These are phyloP conservation scores for Rhincodon typus DNA, from an alignment of 2,797 vertebrate species.

Conservation along the genomic window DNA sequence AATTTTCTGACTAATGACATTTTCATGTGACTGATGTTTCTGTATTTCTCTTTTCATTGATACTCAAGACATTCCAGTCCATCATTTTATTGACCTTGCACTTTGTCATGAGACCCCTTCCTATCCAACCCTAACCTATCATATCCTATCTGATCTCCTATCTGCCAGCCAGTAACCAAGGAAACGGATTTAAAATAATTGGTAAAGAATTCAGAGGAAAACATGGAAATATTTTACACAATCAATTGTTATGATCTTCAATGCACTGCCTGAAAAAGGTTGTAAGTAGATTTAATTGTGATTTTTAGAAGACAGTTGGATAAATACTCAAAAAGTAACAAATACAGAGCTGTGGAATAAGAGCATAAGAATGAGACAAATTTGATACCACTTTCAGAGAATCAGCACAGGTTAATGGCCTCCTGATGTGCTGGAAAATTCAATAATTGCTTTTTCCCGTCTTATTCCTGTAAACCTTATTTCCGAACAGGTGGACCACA, in stretches of 20 bases:
- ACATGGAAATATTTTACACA: neutral
- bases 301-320: neutral
- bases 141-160: neutral
- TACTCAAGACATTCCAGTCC: neutral
- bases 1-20: neutral
- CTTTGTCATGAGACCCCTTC: neutral
- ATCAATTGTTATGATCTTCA: neutral
- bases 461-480: neutral
- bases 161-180: neutral
- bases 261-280: neutral
- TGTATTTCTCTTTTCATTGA: neutral
- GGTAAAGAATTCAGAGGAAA: neutral
- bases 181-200: neutral
- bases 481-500: neutral
- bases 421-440: neutral
- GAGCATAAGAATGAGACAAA: neutral
- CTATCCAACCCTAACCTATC: too few species aligned
- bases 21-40: neutral
- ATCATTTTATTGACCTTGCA: neutral
- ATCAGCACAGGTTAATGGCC: neutral
- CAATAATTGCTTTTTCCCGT: neutral
- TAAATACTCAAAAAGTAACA: neutral
- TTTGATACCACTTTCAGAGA: neutral
- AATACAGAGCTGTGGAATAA: neutral
- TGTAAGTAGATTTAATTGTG: neutral